Evolutionary conservation across 2,113 vertebrate genomes (phyloP).

Genomic region (Saccopteryx leptura): DNA sequence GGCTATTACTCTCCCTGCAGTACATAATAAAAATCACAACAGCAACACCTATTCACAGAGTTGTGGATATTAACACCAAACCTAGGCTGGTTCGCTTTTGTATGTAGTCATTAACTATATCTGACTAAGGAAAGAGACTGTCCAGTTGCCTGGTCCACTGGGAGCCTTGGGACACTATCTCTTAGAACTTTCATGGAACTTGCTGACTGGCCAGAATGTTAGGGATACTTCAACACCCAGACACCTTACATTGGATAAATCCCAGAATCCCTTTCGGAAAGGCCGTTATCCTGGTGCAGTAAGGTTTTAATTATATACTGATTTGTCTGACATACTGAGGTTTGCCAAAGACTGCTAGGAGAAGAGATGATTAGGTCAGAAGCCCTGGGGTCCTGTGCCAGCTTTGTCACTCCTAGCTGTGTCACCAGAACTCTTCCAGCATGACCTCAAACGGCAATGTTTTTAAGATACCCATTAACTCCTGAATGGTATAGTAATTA

Average conservation of each 20-base stretch:
- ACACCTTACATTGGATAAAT: not conserved
- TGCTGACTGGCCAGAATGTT: not conserved
- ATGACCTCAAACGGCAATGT: not conserved
- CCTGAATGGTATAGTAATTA: not conserved
- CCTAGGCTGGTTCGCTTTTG: not conserved
- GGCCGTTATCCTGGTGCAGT: not conserved
- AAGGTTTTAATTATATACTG: not conserved
- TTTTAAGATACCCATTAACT: constrained; percentile 5
- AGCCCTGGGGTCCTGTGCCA: not conserved
- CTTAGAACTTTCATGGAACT: not conserved
- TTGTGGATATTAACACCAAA: constrained; percentile 4
- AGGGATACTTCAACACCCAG: not conserved
- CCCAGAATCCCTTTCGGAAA: not conserved
- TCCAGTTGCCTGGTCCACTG: not conserved
- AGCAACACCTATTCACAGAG: not conserved
- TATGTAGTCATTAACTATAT: not conserved
- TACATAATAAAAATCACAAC: not conserved
- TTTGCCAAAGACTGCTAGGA: not conserved
- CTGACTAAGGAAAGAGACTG: not conserved
- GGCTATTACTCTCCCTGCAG: not conserved
- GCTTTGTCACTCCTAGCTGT: not conserved
- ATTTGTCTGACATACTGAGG: not conserved
- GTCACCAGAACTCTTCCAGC: not conserved
- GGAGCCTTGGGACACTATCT: not conserved
- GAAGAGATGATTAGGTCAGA: not conserved